phyloP scores from a whole-genome alignment of 2,797 vertebrate species.

The Sarcophilus harrisii region DNA sequence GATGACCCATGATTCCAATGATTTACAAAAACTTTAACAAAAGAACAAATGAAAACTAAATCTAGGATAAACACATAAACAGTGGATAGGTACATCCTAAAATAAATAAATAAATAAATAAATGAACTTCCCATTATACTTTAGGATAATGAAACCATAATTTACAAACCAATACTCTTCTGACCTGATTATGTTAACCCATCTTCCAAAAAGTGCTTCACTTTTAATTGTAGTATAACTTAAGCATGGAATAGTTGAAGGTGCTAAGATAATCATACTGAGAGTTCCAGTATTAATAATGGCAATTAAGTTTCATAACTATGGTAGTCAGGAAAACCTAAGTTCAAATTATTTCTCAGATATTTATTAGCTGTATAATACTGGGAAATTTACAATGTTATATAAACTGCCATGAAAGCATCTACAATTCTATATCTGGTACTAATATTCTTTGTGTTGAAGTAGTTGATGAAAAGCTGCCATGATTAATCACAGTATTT shows the following conservation, averaged over 20 bases:
- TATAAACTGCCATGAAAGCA: constrained; percentile 63
- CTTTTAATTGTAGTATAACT: neutral
- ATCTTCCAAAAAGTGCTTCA: neutral
- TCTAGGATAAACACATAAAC: neutral
- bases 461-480: constrained; percentile 51
- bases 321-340: neutral
- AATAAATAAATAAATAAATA: too few relatives aligned
- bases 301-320: neutral
- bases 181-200: neutral
- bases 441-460: constrained; percentile 60
- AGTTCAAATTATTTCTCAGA: neutral
- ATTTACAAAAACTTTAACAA: neutral
- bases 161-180: neutral
- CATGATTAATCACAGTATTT: constrained; percentile 43
- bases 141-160: neutral
- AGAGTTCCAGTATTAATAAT: neutral
- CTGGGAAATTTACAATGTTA: neutral
- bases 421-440: constrained; percentile 53
- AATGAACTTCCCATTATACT: neutral
- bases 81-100: neutral
- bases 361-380: neutral
- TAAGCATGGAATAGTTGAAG: neutral
- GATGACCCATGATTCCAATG: neutral
- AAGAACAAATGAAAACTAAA: neutral
- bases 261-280: neutral